Evolutionary conservation across 2,888 invertebrate genomes (phyloP).

Genomic region (Chouioia cunea): DNA sequence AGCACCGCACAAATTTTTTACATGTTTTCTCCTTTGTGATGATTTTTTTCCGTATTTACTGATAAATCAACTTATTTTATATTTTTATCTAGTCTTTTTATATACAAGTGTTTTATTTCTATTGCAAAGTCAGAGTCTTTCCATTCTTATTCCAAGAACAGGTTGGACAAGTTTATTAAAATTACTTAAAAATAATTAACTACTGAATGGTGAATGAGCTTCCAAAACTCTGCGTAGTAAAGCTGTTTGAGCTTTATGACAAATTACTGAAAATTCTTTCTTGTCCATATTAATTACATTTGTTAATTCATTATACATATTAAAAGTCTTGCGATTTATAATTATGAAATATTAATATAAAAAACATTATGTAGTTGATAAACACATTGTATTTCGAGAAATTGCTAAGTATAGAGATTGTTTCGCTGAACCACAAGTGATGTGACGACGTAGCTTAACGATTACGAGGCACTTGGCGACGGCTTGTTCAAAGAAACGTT

Average conservation of each 20-base stretch:
- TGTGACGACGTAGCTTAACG: constrained; percentile 25
- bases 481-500: constrained; percentile 21
- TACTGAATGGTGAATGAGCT: constrained; percentile 44
- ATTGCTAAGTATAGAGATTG: constrained; percentile 55
- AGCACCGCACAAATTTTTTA: no score
- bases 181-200: constrained; percentile 20
- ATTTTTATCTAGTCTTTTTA: constrained; percentile 24
- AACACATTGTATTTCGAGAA: constrained; percentile 57
- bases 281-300: constrained; percentile 50
- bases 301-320: constrained; percentile 48
- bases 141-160: constrained; percentile 44
- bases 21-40: neutral
- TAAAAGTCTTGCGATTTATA: constrained; percentile 44
- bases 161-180: constrained; percentile 29
- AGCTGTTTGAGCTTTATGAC: constrained; percentile 53
- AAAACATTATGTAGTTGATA: constrained; percentile 51
- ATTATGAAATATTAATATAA: constrained; percentile 27
- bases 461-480: constrained; percentile 1
- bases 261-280: constrained; percentile 49
- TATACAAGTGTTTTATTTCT: constrained; percentile 43
- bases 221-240: constrained; percentile 49
- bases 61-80: constrained; percentile 33
- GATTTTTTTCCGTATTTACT: constrained; percentile 32
- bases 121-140: constrained; percentile 46
- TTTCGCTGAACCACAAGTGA: constrained; percentile 50